A percentile compares a stretch with the other conserved stretches of the same genome.
phyloP scores from a whole-genome alignment of 1,140 invertebrate genomes.

The Cydia splendana region DNA sequence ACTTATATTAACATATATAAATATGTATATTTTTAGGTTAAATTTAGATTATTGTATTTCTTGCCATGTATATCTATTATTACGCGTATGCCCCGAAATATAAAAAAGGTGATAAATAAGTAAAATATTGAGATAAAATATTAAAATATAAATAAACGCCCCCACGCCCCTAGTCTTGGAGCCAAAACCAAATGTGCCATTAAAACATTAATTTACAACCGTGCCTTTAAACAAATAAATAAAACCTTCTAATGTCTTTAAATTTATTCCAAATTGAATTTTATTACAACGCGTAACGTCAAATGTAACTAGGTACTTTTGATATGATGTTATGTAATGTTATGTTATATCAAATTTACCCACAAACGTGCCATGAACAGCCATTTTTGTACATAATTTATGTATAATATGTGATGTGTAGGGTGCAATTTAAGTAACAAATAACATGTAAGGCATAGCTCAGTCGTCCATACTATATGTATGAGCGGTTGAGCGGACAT shows the following conservation, averaged over 20 bases:
- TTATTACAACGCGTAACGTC: neutral
- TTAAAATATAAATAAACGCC: neutral
- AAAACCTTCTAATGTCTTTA: neutral
- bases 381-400: constrained; percentile 19
- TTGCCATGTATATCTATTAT: neutral
- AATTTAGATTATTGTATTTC: neutral
- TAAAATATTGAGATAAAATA: neutral
- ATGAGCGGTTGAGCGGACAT: neutral
- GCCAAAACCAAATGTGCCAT: constrained; percentile 20
- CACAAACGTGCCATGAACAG: constrained; percentile 3
- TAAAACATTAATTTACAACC: constrained; percentile 22
- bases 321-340: neutral
- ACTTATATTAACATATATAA: neutral
- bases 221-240: constrained; percentile 10
- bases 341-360: neutral
- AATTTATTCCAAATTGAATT: neutral
- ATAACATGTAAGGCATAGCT: neutral
- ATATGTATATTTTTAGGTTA: neutral
- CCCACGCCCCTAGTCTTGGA: neutral
- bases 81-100: neutral
- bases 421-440: constrained; percentile 16
- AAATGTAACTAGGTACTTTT: neutral
- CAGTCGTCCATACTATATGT: neutral
- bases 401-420: constrained; percentile 14
- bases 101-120: neutral